Evolutionary conservation across 2,888 invertebrate genomes (phyloP), one percentile per base, ranked within the genome.

Genomic region (Apotomis turbidana): DNA sequence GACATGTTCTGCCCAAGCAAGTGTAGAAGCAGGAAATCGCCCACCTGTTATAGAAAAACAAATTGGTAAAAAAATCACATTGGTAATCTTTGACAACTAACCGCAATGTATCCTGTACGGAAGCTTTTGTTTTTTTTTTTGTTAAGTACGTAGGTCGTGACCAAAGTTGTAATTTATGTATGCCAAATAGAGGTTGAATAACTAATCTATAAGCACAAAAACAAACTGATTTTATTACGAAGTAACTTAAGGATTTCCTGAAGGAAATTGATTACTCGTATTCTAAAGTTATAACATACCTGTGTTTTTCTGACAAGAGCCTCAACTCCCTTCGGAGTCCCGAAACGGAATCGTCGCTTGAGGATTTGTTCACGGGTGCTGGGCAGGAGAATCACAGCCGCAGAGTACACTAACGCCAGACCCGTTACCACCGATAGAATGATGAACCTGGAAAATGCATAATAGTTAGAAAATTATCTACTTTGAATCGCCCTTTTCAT

Each of bases 1-100:
- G 97, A 97, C 94, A 98, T 96, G 87, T 98, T 98, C 89, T 98
- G 97, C 46, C 97, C 97, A 67, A 98, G 93, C 71, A 98, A 92
- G 83, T 97, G 97, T 71, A 98, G 91, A 74, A 98, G 91, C 75
- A 98, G 93, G 90, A 97, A 98, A 85, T 98, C 98, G 44, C 97
- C 97, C 79, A 98, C 96, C 97, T 97, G 87, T 15, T 13, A 9
- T 4, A 46, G n/a, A 54, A 12, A 49, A 44, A 15, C 59, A 9
- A 15, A 10, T n/a, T 36, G 36, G 9, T 5, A 4, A 57, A 27
- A 4, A 57, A 57, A 12, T 57, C 9, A 10, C 9, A 52, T 44
- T 41, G 0, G 9, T 0, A 44, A 27, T 27, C 1, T 27, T 27
- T 27, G 27, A 27, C 2, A 27, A 27, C 27, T 27, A 27, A 27